Conservation (phyloP, 2,797 vertebrate species). For the Poliocrania exsul region DNA sequence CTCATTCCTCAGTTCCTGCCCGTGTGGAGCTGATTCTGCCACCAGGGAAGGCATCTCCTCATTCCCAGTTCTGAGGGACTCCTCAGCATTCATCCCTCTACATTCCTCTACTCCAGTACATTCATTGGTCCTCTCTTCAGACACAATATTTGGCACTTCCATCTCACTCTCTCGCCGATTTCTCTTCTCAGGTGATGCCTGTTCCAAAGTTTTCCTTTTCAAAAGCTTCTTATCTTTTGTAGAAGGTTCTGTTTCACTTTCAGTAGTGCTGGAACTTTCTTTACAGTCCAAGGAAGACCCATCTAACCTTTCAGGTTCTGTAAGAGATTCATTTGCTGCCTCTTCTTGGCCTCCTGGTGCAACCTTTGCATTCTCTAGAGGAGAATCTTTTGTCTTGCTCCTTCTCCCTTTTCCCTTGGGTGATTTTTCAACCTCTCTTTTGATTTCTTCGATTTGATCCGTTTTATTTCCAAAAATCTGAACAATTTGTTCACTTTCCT, state of each 20-base stretch:
- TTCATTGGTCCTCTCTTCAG: slow-evolving; percentile 74
- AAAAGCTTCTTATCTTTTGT: slow-evolving; percentile 76
- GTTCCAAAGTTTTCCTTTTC: slow-evolving; percentile 88
- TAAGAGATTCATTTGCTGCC: slow-evolving; percentile 34
- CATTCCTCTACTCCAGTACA: slow-evolving; percentile 65
- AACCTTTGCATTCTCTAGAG: slow-evolving; percentile 77
- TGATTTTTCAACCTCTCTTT: slow-evolving; percentile 80
- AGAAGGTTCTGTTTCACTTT: slow-evolving; percentile 83
- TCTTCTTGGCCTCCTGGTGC: slow-evolving; percentile 70
- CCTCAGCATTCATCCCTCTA: slow-evolving; percentile 49
- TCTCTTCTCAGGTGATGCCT: slow-evolving; percentile 85
- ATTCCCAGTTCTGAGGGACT: slow-evolving; percentile 73
- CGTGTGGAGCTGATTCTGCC: slow-evolving; percentile 67
- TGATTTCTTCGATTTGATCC: slow-evolving; percentile 74
- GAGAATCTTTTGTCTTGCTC: slow-evolving; percentile 80
- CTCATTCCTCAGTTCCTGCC: slow-evolving; percentile 52
- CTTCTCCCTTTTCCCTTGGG: slow-evolving; percentile 86
- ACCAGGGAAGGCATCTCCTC: slow-evolving; percentile 81
- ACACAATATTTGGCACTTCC: slow-evolving; percentile 73
- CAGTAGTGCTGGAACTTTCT: slow-evolving; percentile 62
- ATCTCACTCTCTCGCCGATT: slow-evolving; percentile 80
- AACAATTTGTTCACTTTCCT: slow-evolving; percentile 76
- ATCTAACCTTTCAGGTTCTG: slow-evolving; percentile 72
- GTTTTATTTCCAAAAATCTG: slow-evolving; percentile 76
- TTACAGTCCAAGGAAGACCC: slow-evolving; percentile 71